Evolutionary conservation across 2,797 vertebrate species (phyloP).

Genomic region (Epinephelus malabaricus): DNA sequence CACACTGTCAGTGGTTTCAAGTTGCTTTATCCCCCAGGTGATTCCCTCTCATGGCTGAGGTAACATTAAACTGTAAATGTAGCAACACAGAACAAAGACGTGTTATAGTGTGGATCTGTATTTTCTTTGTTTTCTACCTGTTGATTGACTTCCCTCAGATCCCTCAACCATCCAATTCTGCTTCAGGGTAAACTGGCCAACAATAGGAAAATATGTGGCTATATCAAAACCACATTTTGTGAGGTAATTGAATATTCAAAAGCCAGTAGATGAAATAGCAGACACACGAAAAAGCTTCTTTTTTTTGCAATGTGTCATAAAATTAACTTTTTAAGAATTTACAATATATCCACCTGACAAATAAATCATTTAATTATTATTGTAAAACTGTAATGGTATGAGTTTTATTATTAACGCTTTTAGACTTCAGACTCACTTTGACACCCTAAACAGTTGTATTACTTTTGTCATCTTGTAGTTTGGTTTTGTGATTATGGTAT

Average conservation of each 20-base stretch:
- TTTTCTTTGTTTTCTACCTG: slow-evolving; percentile 3
- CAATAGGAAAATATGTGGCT: not conserved
- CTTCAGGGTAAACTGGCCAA: not conserved
- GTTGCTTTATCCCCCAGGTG: slow-evolving; percentile 36
- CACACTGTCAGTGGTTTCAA: slow-evolving; percentile 25
- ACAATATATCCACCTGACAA: not conserved
- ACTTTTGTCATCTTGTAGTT: too few species aligned
- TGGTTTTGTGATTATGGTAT: too few species aligned
- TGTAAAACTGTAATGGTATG: not conserved
- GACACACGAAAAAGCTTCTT: not conserved
- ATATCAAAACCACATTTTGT: not conserved
- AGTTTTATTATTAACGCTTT: too few species aligned
- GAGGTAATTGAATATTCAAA: not conserved
- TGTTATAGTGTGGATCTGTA: slow-evolving; percentile 30
- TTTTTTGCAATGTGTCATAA: not conserved
- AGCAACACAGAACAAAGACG: slow-evolving; percentile 40
- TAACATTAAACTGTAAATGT: slow-evolving; percentile 10
- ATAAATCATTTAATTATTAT: not conserved
- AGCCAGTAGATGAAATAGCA: not conserved
- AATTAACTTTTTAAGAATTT: not conserved
- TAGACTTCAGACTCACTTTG: too few species aligned
- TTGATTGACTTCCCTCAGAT: not conserved
- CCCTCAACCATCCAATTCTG: not conserved
- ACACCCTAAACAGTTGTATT: too few species aligned
- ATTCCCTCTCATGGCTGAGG: slow-evolving; percentile 36